phyloP scores from a whole-genome alignment of 30 jellyfish, hydroid and myxozoan species.

The Chrysaora quinquecirrha region DNA sequence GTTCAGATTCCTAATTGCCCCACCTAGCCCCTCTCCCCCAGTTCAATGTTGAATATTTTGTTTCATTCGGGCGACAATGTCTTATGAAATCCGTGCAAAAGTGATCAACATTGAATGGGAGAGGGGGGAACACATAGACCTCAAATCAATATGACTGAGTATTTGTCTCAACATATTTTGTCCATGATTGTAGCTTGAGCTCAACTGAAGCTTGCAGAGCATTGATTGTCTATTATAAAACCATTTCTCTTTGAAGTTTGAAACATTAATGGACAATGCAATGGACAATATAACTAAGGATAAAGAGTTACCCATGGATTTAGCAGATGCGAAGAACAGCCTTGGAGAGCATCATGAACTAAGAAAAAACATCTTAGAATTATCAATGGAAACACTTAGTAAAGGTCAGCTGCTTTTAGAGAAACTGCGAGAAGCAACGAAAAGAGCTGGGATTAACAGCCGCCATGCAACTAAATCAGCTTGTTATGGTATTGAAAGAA shows the following conservation, averaged over 20 bases:
- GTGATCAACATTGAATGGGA: too few species aligned
- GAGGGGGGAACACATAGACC: too few species aligned
- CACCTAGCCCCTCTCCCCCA: too few species aligned
- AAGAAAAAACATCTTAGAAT: slow-evolving; percentile 45
- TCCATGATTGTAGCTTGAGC: too few species aligned
- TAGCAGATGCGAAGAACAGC: slow-evolving; percentile 28
- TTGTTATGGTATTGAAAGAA: slow-evolving; percentile 84
- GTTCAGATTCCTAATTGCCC: too few species aligned
- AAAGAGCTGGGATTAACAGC: slow-evolving; percentile 86
- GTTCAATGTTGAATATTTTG: too few species aligned
- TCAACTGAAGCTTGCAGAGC: too few species aligned
- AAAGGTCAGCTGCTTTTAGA: slow-evolving; percentile 83
- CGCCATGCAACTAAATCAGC: slow-evolving; percentile 89
- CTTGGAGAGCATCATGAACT: slow-evolving; percentile 68
- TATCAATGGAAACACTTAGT: slow-evolving; percentile 69
- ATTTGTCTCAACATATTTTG: too few species aligned
- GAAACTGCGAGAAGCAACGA: slow-evolving; percentile 77
- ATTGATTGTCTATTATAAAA: too few species aligned
- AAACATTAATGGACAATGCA: slow-evolving; percentile 36
- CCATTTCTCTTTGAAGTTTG: slow-evolving; percentile 24
- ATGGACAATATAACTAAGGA: slow-evolving; percentile 32
- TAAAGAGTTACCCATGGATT: slow-evolving; percentile 36
- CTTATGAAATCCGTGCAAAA: too few species aligned
- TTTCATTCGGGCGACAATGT: too few species aligned
- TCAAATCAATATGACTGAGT: too few species aligned